Conservation (phyloP, 2,888 invertebrate genomes). For the Caenorhabditis wallacei region DNA sequence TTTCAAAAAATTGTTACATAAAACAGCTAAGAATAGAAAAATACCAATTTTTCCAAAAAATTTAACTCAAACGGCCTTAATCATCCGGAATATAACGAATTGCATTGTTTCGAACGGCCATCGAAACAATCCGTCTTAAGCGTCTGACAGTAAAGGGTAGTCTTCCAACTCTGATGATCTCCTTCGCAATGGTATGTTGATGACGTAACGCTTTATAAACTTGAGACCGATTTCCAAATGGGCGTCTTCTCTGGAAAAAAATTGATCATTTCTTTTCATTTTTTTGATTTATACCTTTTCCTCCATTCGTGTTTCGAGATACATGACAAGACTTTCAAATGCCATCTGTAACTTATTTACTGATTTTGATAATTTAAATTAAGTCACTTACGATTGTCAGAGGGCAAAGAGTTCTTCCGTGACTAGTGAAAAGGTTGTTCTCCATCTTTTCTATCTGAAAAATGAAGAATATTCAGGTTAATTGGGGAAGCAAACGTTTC, state of each 20-base stretch:
- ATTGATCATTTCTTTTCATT: background rate
- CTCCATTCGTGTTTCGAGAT: background rate
- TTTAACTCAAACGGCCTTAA: no score
- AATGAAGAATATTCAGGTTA: no score
- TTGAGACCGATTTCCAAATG: background rate
- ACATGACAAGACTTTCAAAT: background rate
- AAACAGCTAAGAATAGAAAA: no score
- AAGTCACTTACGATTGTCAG: background rate
- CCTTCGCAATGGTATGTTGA: background rate
- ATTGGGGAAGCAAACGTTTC: no score
- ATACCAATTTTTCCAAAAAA: no score
- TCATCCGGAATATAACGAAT: background rate
- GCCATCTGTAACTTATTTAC: background rate
- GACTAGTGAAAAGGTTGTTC: background rate
- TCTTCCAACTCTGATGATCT: conserved; percentile 4
- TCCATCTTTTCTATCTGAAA: no score
- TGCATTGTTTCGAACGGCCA: background rate
- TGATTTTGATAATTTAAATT: no score
- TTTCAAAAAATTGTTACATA: no score
- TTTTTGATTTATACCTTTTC: background rate
- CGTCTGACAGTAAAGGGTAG: background rate
- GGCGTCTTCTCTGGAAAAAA: background rate
- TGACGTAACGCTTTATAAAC: background rate
- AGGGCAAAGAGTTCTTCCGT: background rate
- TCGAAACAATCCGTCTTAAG: background rate